Percentiles rank a stretch among this genome's conserved stretches.
Evolutionary conservation across 1,140 invertebrate genomes (phyloP).

Genomic region (Leucophenga varia): DNA sequence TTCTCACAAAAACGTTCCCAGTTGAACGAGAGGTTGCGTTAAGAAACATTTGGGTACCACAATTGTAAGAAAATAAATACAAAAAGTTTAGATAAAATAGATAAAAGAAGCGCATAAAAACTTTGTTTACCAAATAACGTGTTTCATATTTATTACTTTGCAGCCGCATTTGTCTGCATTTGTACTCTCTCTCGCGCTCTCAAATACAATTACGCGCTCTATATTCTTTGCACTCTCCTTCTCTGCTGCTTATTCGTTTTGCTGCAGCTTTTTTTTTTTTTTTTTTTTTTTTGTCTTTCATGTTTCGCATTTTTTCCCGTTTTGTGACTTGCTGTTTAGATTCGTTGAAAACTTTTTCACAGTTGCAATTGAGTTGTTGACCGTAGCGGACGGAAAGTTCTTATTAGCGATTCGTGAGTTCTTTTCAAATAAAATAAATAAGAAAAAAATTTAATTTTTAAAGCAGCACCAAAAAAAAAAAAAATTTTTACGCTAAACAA

Average conservation of each 20-base stretch:
- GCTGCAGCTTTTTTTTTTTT: slow-evolving; percentile 12
- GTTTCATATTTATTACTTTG: slow-evolving; percentile 11
- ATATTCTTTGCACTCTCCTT: too few species aligned
- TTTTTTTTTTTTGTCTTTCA: slow-evolving; percentile 20
- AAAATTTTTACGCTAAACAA: slow-evolving; percentile 23
- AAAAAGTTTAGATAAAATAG: too few species aligned
- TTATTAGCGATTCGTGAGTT: slow-evolving; percentile 47
- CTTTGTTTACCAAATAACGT: too few species aligned
- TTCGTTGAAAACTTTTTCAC: slow-evolving; percentile 27
- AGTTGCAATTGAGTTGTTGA: slow-evolving; percentile 43
- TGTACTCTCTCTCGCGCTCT: too few species aligned
- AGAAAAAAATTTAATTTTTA: slow-evolving; percentile 6
- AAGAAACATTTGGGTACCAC: too few species aligned
- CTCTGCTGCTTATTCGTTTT: slow-evolving; percentile 20
- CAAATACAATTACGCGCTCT: too few species aligned
- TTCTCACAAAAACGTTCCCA: too few species aligned
- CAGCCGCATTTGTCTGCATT: not conserved
- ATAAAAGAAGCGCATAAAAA: too few species aligned
- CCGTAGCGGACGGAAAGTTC: slow-evolving; percentile 49
- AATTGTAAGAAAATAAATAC: too few species aligned
- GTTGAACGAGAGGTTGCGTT: too few species aligned
- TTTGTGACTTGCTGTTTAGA: too few species aligned
- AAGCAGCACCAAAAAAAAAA: slow-evolving; percentile 11
- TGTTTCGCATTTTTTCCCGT: too few species aligned
- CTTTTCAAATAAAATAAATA: slow-evolving; percentile 16